A percentile compares a stretch with the other conserved stretches of the same genome.
phyloP scores from a whole-genome alignment of 2,113 vertebrate genomes.

The Coracopsis vasa region DNA sequence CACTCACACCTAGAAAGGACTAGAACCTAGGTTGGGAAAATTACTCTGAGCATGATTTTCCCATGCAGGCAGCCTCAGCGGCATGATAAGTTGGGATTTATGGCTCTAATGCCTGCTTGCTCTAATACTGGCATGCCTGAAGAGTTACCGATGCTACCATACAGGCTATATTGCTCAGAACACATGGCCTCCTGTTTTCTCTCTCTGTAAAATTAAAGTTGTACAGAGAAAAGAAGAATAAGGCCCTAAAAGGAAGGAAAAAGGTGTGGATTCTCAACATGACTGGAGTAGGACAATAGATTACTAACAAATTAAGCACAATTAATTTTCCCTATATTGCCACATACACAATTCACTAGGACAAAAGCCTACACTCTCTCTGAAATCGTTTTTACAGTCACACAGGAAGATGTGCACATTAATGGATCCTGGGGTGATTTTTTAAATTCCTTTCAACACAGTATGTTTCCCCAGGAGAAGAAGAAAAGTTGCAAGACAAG shows the following conservation, averaged over 20 bases:
- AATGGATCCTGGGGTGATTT: not conserved
- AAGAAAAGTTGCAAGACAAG: constrained; percentile 25
- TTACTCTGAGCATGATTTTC: not conserved
- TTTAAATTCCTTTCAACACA: not conserved
- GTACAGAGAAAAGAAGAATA: not conserved
- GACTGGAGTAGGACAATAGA: constrained; percentile 8
- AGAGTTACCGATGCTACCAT: not conserved
- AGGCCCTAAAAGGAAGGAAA: constrained; percentile 12
- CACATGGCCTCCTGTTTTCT: not conserved
- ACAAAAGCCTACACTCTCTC: constrained; percentile 36
- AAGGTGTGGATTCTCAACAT: not conserved
- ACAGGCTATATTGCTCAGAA: not conserved
- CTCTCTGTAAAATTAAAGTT: not conserved
- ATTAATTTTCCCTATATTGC: constrained; percentile 17
- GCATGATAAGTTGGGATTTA: not conserved
- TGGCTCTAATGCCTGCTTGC: not conserved
- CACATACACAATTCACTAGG: constrained; percentile 44
- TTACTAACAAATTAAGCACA: constrained; percentile 32
- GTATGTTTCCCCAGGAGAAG: not conserved
- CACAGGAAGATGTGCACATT: not conserved
- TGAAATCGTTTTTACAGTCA: constrained; percentile 44
- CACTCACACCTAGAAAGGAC: not conserved
- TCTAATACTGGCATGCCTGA: not conserved
- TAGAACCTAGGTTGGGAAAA: not conserved
- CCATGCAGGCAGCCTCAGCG: not conserved